Percentiles rank a stretch among this genome's conserved stretches.
phyloP scores from a whole-genome alignment of 1,140 invertebrate genomes.

The Drosophila pruinosa region DNA sequence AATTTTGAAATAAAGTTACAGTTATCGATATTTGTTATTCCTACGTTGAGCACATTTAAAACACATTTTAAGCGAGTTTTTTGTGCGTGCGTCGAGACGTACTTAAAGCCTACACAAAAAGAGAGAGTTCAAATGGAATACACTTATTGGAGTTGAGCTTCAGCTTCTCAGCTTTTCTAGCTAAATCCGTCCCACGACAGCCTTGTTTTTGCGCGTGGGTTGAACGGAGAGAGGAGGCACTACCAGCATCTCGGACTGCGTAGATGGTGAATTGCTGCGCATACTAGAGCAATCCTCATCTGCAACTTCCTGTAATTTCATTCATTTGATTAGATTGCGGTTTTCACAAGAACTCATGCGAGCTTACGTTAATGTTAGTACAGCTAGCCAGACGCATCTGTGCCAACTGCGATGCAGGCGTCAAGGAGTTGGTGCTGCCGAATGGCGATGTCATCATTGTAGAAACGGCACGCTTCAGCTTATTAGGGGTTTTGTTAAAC shows the following conservation, averaged over 20 bases:
- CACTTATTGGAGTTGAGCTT: slow-evolving; percentile 26
- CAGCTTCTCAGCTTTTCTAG: background rate
- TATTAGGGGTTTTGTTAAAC: slow-evolving; percentile 96
- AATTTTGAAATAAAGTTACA: slow-evolving; percentile 38
- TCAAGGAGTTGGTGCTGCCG: slow-evolving; percentile 90
- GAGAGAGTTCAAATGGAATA: slow-evolving; percentile 59
- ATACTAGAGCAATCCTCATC: slow-evolving; percentile 84
- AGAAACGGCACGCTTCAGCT: slow-evolving; percentile 95
- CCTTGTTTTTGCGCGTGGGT: slow-evolving; percentile 89
- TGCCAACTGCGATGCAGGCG: slow-evolving; percentile 88
- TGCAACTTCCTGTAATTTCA: slow-evolving; percentile 85
- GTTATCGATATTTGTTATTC: background rate
- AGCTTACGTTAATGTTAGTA: slow-evolving; percentile 92
- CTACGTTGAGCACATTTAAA: slow-evolving; percentile 24
- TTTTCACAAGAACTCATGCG: background rate
- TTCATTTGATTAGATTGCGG: background rate
- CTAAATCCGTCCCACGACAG: slow-evolving; percentile 66
- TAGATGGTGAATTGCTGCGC: slow-evolving; percentile 84
- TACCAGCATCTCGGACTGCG: slow-evolving; percentile 86
- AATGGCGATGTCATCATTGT: slow-evolving; percentile 96
- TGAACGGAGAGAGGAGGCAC: slow-evolving; percentile 91
- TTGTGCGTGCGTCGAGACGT: slow-evolving; percentile 13
- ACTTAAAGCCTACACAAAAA: slow-evolving; percentile 18
- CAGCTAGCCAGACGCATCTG: slow-evolving; percentile 93
- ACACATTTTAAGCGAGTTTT: slow-evolving; percentile 28